Evolutionary conservation across 1,140 invertebrate genomes (phyloP).

Genomic region (Conopomorpha cramerella): DNA sequence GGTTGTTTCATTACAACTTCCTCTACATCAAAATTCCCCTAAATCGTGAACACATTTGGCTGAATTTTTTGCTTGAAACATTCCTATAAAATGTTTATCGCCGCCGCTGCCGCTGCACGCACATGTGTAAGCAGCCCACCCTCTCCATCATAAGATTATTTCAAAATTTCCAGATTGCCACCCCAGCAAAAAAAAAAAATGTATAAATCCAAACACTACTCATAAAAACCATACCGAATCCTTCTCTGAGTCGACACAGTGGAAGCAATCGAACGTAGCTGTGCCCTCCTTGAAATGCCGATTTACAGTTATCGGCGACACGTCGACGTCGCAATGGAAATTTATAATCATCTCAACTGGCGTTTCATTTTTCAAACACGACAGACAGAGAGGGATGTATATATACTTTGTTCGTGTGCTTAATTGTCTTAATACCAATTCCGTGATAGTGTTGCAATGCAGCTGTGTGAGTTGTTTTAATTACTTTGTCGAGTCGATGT

Average conservation of each 20-base stretch:
- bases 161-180: slow-evolving; percentile 57
- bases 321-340: background rate
- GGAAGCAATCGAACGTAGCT: too few relatives aligned
- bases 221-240: slow-evolving; percentile 46
- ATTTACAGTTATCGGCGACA: slow-evolving; percentile 26
- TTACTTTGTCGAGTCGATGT: too few relatives aligned
- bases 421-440: background rate
- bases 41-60: background rate
- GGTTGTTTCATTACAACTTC: background rate
- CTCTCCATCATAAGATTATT: slow-evolving; percentile 42
- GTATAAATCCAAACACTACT: slow-evolving; percentile 22
- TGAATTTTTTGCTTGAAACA: background rate
- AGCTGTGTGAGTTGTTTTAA: background rate
- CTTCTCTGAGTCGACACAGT: too few relatives aligned
- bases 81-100: slow-evolving; percentile 54
- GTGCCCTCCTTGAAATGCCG: slow-evolving; percentile 21
- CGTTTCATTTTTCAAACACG: slow-evolving; percentile 7
- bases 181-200: slow-evolving; percentile 50
- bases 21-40: background rate
- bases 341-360: background rate
- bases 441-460: background rate
- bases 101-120: slow-evolving; percentile 18
- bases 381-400: slow-evolving; percentile 6
- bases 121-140: slow-evolving; percentile 35
- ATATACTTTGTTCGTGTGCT: background rate